These are phyloP conservation scores for Pseudomyrmex gracilis DNA, from an alignment of 1,140 invertebrate genomes.

Conservation along the genomic window DNA sequence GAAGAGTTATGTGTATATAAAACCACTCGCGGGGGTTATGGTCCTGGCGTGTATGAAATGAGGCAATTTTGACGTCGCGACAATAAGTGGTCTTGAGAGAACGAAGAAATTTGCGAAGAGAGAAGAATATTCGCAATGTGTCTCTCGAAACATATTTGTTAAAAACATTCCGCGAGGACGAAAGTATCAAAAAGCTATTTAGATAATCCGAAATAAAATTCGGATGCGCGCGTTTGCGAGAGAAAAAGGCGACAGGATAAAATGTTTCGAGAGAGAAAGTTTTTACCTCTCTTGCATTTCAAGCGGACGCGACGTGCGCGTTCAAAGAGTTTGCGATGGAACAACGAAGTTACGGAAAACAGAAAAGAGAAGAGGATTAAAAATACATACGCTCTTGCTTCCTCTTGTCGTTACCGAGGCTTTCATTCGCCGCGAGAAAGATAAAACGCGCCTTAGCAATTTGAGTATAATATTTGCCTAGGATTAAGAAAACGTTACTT, in stretches of 20 bases:
- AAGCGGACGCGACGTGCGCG: neutral
- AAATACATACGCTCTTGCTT: neutral
- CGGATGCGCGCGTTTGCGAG: neutral
- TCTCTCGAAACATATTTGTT: neutral
- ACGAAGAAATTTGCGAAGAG: neutral
- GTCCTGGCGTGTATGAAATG: neutral
- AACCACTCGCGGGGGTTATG: neutral
- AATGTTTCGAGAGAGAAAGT: neutral
- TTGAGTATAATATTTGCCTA: neutral
- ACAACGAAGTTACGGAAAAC: neutral
- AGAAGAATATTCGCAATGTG: neutral
- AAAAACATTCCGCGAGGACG: neutral
- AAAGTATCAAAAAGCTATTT: no score
- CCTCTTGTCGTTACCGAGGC: neutral
- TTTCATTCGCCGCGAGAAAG: neutral
- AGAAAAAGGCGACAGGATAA: neutral
- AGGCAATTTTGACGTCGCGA: neutral
- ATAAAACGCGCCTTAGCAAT: no score
- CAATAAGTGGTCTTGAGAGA: neutral
- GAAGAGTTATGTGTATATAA: neutral
- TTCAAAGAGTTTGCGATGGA: neutral
- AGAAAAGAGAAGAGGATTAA: no score
- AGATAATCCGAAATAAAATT: no score
- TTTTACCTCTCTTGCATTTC: neutral
- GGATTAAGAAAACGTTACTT: constrained; percentile 15